Base-by-base conservation (phyloP, 2,113 vertebrate genomes). In the Suncus etruscus region DNA sequence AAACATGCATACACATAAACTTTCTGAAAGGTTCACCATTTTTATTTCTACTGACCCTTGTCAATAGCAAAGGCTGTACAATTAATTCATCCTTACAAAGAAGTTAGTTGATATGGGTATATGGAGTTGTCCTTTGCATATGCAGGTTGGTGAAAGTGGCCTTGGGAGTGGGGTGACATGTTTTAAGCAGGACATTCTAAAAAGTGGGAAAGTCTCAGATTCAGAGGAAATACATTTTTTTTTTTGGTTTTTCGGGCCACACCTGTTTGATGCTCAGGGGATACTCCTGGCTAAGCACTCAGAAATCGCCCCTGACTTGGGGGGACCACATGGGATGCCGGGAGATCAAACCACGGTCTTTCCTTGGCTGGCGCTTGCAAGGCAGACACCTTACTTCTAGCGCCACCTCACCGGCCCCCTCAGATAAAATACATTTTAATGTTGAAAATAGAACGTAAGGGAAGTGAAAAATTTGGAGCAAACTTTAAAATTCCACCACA, bases 381-480 rank as follows among this genome's bases (percentile, higher is more conserved):
- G n/a, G n/a, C n/a, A n/a, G n/a, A n/a, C n/a, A n/a, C n/a, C n/a
- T n/a, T n/a, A n/a, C n/a, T n/a, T n/a, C n/a, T n/a, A n/a, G n/a
- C n/a, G n/a, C n/a, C n/a, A n/a, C n/a, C n/a, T n/a, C n/a, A n/a
- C n/a, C n/a, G n/a, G n/a, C n/a, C n/a, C n/a, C n/a, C n/a, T n/a
- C n/a, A n/a, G n/a, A n/a, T n/a, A n/a, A 76, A 88, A 78, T 39
- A 50, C 24, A 68, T 68, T 27, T 48, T 27, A 20, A 81, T 14
- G 16, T 1, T 86, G 83, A 89, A 89, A 91, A 69, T n/a, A 54
- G 8, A 83, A 61, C 31, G 25, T 22, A 83, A 45, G 32, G 47
- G n/a, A 86, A 54, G 51, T 73, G 48, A 65, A 91, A 90, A 90
- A 61, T 31, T 2, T 27, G 24, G 86, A n/a, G 11, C 47, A 86